Evolutionary conservation across 2,797 vertebrate genomes (phyloP).

Genomic region (Sardinella longiceps): DNA sequence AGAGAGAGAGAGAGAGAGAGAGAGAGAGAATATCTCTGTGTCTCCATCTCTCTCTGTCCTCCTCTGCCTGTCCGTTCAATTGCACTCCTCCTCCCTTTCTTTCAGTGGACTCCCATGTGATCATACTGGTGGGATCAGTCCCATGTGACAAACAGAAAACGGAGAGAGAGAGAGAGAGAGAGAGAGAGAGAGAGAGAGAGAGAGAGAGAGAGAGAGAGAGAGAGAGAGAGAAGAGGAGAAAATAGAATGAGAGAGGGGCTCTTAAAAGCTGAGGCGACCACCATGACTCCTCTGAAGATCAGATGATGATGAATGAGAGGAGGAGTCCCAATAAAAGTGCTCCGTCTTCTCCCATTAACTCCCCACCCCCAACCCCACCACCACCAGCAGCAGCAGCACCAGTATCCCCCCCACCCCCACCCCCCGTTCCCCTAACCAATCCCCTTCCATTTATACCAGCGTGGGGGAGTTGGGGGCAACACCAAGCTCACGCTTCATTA

Average conservation of each 20-base stretch:
- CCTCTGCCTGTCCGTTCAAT: neutral
- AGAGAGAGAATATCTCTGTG: neutral
- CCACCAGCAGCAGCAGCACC: no score
- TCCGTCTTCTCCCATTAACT: conserved; percentile 67
- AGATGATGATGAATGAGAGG: conserved; percentile 68
- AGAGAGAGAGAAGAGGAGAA: conserved; percentile 39
- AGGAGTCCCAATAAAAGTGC: conserved; percentile 57
- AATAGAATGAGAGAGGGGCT: conserved; percentile 48
- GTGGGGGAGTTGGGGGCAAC: conserved; percentile 33
- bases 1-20: no score
- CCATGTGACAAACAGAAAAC: neutral
- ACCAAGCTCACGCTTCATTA: conserved; percentile 73
- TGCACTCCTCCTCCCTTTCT: neutral
- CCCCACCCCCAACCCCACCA: conserved; percentile 32
- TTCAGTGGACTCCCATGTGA: conserved; percentile 5
- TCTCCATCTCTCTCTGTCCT: neutral
- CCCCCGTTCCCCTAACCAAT: conserved; percentile 44
- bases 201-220: neutral
- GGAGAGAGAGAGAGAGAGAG: neutral
- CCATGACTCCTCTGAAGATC: conserved; percentile 57
- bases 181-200: neutral
- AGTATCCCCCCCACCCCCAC: conserved; percentile 43
- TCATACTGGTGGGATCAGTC: conserved; percentile 16
- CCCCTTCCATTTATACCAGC: conserved; percentile 43
- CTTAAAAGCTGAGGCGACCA: conserved; percentile 52